Percentiles rank a stretch among this genome's conserved stretches.
Conservation (phyloP, 2,797 vertebrate genomes). For the Todus mexicanus region DNA sequence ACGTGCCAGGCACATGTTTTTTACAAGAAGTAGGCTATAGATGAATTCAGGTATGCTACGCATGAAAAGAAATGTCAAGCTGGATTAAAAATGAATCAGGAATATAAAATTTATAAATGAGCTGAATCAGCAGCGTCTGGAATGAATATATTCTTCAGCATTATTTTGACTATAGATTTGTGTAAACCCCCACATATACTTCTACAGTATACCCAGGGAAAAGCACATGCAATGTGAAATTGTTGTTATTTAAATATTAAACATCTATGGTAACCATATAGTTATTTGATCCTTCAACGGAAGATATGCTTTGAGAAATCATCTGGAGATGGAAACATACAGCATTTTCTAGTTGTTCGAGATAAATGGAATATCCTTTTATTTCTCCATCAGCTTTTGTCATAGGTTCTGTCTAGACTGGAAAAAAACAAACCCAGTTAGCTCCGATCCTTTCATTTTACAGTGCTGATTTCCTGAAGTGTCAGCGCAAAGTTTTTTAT, state of each 20-base stretch:
- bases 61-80: background rate
- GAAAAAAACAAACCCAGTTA: background rate
- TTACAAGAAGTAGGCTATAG: background rate
- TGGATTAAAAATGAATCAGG: background rate
- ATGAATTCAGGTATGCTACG: background rate
- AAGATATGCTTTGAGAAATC: background rate
- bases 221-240: background rate
- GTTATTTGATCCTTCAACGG: background rate
- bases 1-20: background rate
- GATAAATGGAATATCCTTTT: background rate
- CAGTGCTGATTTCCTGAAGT: background rate
- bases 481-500: background rate
- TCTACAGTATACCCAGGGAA: background rate
- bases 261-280: background rate
- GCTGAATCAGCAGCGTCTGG: background rate
- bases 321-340: background rate
- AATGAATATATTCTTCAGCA: background rate
- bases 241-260: background rate
- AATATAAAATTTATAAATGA: background rate
- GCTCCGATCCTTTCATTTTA: background rate
- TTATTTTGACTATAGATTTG: background rate
- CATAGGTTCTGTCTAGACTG: background rate
- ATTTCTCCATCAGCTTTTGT: background rate
- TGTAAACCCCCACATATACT: background rate
- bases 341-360: background rate